Conservation (phyloP, 2,113 vertebrate species). For the Laterallus jamaicensis region DNA sequence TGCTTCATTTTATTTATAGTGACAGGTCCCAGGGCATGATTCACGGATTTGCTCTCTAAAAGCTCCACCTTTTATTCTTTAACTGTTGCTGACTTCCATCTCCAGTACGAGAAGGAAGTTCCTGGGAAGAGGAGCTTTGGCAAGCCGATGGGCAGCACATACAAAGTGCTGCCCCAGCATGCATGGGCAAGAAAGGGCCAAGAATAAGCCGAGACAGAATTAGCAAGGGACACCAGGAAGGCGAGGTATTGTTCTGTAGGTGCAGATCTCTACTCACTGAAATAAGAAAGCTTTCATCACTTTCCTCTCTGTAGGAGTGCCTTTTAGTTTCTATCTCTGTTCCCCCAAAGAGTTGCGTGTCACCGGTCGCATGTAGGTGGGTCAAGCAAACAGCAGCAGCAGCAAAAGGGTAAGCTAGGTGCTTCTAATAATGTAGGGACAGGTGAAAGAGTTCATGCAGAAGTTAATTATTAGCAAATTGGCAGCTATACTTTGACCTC, state of each 20-base stretch:
- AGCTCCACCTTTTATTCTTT: background rate
- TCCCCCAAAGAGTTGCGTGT: background rate
- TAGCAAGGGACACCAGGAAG: background rate
- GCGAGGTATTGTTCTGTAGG: background rate
- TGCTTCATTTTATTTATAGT: background rate
- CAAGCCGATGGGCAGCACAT: rapidly evolving
- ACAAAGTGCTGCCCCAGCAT: background rate
- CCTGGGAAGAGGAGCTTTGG: background rate
- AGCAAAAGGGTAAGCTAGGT: background rate
- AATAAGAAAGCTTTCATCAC: background rate
- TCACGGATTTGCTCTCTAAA: background rate
- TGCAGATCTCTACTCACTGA: background rate
- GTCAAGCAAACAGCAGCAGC: background rate
- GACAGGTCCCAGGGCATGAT: background rate
- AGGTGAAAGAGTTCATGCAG: background rate
- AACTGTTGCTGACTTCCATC: background rate
- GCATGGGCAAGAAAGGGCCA: background rate
- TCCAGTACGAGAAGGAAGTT: background rate
- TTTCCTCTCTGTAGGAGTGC: background rate
- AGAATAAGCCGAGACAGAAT: rapidly evolving
- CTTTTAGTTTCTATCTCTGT: background rate
- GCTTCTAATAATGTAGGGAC: background rate
- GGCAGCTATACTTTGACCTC: background rate
- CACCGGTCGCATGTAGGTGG: background rate
- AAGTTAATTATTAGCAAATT: slow-evolving; percentile 36